Conservation (phyloP, 2,113 vertebrate species). For the Tretioscincus oriximinensis region DNA sequence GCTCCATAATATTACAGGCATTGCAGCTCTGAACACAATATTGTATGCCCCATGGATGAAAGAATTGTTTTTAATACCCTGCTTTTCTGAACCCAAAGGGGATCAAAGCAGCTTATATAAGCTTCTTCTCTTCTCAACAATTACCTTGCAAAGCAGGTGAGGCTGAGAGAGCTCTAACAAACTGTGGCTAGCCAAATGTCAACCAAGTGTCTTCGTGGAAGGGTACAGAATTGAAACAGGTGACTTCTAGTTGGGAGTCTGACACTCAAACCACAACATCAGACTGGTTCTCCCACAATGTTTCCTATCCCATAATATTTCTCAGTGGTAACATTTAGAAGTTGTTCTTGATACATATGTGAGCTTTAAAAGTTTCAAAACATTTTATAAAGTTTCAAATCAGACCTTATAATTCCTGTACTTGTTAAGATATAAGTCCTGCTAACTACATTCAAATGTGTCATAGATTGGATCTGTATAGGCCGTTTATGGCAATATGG, state of each 20-base stretch:
- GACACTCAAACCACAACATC: too few relatives aligned
- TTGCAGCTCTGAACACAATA: constrained; percentile 31
- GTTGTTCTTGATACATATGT: constrained; percentile 33
- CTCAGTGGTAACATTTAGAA: constrained; percentile 30
- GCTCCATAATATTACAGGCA: constrained; percentile 15
- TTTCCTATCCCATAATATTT: constrained; percentile 10
- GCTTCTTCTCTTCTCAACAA: too few relatives aligned
- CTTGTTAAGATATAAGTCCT: constrained; percentile 21
- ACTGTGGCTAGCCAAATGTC: too few relatives aligned
- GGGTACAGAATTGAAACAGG: too few relatives aligned
- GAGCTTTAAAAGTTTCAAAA: too few relatives aligned
- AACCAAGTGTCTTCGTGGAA: too few relatives aligned
- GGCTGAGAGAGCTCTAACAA: too few relatives aligned
- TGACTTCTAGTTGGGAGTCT: too few relatives aligned
- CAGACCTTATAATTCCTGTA: constrained; percentile 14
- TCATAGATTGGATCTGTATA: neutral
- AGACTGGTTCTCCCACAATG: too few relatives aligned
- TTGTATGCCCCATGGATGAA: neutral
- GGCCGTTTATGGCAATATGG: too few relatives aligned
- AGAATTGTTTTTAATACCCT: neutral
- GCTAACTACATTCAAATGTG: constrained; percentile 35
- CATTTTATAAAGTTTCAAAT: constrained; percentile 44
- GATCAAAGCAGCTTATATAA: too few relatives aligned
- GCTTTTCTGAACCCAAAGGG: constrained; percentile 12
- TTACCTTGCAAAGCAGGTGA: too few relatives aligned